A percentile compares a stretch with the other conserved stretches of the same genome.
These are phyloP conservation scores for Lithophane leautieri DNA, from an alignment of 2,888 invertebrate species.

Conservation along the genomic window DNA sequence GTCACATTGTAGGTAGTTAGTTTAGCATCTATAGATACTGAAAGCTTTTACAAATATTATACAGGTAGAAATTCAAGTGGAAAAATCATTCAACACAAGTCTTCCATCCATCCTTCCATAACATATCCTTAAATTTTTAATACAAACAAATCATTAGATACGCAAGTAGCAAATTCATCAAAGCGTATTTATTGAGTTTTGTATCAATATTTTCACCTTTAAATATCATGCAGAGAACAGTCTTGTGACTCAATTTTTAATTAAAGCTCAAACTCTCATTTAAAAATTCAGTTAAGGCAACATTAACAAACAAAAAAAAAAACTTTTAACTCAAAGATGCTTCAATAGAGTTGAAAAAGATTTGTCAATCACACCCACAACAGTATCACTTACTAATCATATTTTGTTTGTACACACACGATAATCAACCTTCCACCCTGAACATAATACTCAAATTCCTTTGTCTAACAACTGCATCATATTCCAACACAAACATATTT, in stretches of 20 bases:
- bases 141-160: background rate
- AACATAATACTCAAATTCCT: slow-evolving; percentile 11
- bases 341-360: slow-evolving; percentile 2
- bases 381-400: background rate
- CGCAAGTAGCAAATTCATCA: background rate
- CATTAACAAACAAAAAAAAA: too few species aligned
- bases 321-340: background rate
- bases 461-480: background rate
- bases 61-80: slow-evolving; percentile 52
- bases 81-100: slow-evolving; percentile 30
- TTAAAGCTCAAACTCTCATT: background rate
- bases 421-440: background rate
- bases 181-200: slow-evolving; percentile 20
- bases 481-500: background rate
- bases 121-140: background rate
- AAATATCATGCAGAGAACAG: slow-evolving; percentile 14
- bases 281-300: background rate
- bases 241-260: slow-evolving; percentile 1
- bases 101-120: background rate
- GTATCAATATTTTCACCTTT: slow-evolving; percentile 21
- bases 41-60: slow-evolving; percentile 65
- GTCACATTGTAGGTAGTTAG: slow-evolving; percentile 64
- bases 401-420: background rate
- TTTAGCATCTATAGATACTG: slow-evolving; percentile 62
- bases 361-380: background rate